A percentile compares a stretch with the other conserved stretches of the same genome.
Conservation (phyloP, 1,140 invertebrate species). For the Macrobrachium nipponense region DNA sequence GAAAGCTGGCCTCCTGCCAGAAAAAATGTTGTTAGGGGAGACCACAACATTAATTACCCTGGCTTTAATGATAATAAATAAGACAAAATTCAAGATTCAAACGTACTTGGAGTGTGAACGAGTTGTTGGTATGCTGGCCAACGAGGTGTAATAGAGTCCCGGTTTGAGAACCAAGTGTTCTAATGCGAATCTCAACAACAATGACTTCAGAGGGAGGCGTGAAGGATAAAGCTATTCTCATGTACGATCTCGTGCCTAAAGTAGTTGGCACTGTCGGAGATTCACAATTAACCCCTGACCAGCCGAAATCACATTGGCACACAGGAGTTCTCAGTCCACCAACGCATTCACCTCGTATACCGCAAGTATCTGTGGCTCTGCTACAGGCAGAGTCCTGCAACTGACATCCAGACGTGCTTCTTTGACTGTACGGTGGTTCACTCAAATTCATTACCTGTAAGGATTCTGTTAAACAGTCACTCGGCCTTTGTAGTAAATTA, state of each 20-base stretch:
- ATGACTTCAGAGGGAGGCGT: conserved; percentile 9
- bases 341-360: conserved; percentile 17
- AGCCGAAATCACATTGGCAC: conserved; percentile 30
- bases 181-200: conserved; percentile 1
- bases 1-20: too few relatives aligned
- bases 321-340: conserved; percentile 27
- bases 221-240: conserved; percentile 36
- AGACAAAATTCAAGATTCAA: too few relatives aligned
- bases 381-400: conserved; percentile 26
- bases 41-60: too few relatives aligned
- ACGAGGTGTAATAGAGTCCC: neutral
- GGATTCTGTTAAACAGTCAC: neutral
- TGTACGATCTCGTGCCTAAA: neutral
- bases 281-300: conserved; percentile 10
- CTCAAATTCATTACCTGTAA: conserved; percentile 45
- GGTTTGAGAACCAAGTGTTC: neutral
- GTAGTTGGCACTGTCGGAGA: conserved; percentile 26
- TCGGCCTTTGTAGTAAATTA: neutral
- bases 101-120: neutral
- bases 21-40: too few relatives aligned
- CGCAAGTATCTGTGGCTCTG: neutral
- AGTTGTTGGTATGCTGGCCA: neutral
- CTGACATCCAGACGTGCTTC: conserved; percentile 13
- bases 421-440: conserved; percentile 34
- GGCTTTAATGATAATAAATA: too few relatives aligned